phyloP scores from a whole-genome alignment of 2,797 vertebrate genomes.

The Lepilemur ruficaudatus region DNA sequence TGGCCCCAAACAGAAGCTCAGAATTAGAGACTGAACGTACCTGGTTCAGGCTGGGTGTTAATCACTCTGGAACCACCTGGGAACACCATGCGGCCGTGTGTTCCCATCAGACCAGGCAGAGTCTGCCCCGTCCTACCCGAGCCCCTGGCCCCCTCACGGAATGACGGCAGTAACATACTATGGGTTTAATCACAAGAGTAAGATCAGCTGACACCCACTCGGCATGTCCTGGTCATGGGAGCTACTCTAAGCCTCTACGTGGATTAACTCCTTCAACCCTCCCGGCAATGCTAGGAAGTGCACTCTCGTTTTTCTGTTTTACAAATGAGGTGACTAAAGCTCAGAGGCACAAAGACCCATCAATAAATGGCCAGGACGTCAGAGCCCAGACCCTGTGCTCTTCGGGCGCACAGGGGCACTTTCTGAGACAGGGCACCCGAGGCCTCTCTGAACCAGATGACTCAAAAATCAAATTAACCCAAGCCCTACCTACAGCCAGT shows the following conservation, averaged over 20 bases:
- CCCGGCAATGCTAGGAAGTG: background rate
- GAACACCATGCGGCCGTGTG: background rate
- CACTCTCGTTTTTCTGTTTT: background rate
- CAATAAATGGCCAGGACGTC: background rate
- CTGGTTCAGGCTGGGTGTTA: background rate
- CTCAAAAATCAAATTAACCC: background rate
- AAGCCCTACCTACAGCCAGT: background rate
- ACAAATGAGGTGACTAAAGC: background rate
- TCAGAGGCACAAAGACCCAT: background rate
- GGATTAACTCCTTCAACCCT: background rate
- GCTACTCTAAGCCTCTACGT: accelerated
- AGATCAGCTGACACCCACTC: background rate
- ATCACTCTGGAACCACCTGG: background rate
- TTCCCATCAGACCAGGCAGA: background rate
- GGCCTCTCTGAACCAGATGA: background rate
- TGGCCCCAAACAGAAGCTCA: background rate
- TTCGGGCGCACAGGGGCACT: background rate
- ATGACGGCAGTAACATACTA: accelerated
- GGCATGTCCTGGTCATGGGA: background rate
- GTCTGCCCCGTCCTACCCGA: background rate
- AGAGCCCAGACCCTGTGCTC: background rate
- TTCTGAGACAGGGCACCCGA: background rate
- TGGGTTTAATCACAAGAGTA: accelerated
- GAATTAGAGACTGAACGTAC: background rate
- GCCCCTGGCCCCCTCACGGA: accelerated